phyloP scores from a whole-genome alignment of 2,113 vertebrate genomes.

The Gadus chalcogrammus region DNA sequence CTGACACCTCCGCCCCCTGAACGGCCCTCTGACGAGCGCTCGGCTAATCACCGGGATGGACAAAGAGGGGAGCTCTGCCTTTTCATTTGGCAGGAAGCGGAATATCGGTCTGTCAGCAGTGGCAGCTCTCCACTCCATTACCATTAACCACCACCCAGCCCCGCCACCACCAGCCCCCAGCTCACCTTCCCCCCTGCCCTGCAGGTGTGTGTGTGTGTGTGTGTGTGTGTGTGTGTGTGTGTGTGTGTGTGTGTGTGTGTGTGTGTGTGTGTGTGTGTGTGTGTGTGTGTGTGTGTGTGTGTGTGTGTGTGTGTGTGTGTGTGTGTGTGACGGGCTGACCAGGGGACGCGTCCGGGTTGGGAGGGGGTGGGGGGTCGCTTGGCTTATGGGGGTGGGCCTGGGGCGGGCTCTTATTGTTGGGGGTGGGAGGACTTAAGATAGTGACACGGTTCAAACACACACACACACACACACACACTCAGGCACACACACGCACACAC shows the following conservation, averaged over 20 bases:
- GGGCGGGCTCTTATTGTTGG: too few relatives aligned
- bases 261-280: neutral
- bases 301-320: neutral
- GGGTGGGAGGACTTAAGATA: too few relatives aligned
- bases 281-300: neutral
- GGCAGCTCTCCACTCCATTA: neutral
- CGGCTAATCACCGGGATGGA: conserved; percentile 24
- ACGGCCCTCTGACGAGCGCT: neutral
- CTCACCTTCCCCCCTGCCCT: too few relatives aligned
- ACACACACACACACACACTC: conserved; percentile 6
- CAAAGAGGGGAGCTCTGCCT: neutral
- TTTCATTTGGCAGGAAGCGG: conserved; percentile 18
- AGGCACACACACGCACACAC: neutral
- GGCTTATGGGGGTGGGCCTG: too few relatives aligned
- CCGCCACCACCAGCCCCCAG: too few relatives aligned
- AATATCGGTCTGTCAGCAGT: conserved; percentile 22
- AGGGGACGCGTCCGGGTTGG: neutral
- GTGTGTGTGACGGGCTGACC: neutral
- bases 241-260: neutral
- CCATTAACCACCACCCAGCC: too few relatives aligned
- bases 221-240: neutral
- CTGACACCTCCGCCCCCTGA: too few relatives aligned
- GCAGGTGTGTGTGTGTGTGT: conserved; percentile 1
- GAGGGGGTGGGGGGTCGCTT: too few relatives aligned
- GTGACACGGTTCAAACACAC: neutral